These are phyloP conservation scores for Knipowitschia caucasica DNA, from an alignment of 2,797 vertebrate species.

Conservation along the genomic window DNA sequence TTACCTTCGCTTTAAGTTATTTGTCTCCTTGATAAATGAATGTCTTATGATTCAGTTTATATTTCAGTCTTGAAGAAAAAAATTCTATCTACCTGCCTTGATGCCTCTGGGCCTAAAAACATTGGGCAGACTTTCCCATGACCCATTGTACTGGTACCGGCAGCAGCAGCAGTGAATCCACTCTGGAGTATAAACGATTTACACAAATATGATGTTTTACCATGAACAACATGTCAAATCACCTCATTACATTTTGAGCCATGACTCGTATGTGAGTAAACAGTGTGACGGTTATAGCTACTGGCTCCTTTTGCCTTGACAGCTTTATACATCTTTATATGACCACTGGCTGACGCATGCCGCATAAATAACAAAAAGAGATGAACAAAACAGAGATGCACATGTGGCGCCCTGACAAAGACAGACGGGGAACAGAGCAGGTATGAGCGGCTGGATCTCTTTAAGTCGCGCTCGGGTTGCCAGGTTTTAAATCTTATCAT, in stretches of 20 bases:
- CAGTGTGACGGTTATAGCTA: not conserved
- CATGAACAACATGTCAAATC: not conserved
- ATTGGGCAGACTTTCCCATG: too few species aligned
- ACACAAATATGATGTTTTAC: too few species aligned
- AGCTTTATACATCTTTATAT: constrained; percentile 55
- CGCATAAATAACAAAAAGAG: constrained; percentile 2
- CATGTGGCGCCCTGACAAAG: constrained; percentile 54
- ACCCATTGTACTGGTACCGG: too few species aligned
- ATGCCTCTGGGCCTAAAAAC: too few species aligned
- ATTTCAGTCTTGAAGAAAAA: too few species aligned
- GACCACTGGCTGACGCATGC: constrained; percentile 45
- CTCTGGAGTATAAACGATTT: too few species aligned
- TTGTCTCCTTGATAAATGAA: too few species aligned
- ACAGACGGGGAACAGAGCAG: constrained; percentile 53
- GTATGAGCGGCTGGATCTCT: constrained; percentile 52
- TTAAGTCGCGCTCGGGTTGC: constrained; percentile 41
- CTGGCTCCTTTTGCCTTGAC: constrained; percentile 34
- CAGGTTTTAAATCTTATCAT: constrained; percentile 48
- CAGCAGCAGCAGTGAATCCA: too few species aligned
- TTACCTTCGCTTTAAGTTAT: too few species aligned
- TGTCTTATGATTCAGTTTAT: too few species aligned
- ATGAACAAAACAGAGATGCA: constrained; percentile 19
- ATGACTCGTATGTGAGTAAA: not conserved
- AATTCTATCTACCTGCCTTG: too few species aligned
- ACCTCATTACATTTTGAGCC: not conserved